A percentile compares a stretch with the other conserved stretches of the same genome.
Evolutionary conservation across 2,797 vertebrate genomes (phyloP).

Genomic region (Erethizon dorsatum): DNA sequence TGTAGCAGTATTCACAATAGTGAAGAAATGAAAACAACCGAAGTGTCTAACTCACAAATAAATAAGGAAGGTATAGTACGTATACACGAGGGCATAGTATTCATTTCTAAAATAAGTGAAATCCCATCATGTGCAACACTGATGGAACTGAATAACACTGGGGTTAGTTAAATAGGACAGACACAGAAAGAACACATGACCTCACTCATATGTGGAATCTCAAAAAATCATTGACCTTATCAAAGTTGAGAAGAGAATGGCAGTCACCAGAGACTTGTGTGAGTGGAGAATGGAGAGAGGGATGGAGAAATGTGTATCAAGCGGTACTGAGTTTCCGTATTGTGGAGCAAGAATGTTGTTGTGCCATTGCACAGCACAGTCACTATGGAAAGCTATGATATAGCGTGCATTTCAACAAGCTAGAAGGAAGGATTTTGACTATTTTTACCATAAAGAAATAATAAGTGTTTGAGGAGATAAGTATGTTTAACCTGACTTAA

Average conservation of each 20-base stretch:
- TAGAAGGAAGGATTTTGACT: not conserved
- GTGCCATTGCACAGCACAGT: not conserved
- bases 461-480: not conserved
- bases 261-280: not conserved
- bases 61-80: not conserved
- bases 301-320: not conserved
- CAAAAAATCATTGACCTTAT: not conserved
- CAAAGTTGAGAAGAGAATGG: not conserved
- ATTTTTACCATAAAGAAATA: not conserved
- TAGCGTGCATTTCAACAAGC: not conserved
- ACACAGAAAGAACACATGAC: not conserved
- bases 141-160: not conserved
- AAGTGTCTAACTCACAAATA: not conserved
- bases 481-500: not conserved
- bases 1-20: not conserved
- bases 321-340: rapidly evolving
- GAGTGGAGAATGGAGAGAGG: not conserved
- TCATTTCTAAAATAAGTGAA: not conserved
- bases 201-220: not conserved
- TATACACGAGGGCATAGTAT: not conserved
- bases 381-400: no score
- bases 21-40: not conserved
- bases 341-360: not conserved
- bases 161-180: not conserved
- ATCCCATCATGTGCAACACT: not conserved